Evolutionary conservation across 2,113 vertebrate species (phyloP).

Genomic region (Boulengeromyrus knoepffleri): DNA sequence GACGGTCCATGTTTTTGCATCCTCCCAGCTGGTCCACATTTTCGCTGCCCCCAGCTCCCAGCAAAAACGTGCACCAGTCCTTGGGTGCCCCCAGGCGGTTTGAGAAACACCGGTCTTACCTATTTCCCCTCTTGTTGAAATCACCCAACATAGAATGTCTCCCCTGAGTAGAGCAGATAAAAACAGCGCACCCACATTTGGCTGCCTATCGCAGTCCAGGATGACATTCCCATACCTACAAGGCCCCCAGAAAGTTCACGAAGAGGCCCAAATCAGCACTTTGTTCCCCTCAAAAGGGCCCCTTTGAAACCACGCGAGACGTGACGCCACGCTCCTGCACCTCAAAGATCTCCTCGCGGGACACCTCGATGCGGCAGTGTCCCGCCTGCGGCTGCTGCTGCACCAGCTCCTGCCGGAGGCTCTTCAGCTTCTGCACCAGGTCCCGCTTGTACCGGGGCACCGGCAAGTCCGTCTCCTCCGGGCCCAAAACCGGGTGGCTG

Average conservation of each 20-base stretch:
- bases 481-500: constrained; percentile 63
- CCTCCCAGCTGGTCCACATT: background rate
- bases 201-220: background rate
- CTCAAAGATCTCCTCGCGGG: constrained; percentile 95
- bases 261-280: background rate
- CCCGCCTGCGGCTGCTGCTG: constrained; percentile 92
- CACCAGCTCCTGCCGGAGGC: constrained; percentile 83
- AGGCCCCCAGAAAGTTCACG: background rate
- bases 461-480: constrained; percentile 85
- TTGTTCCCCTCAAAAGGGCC: background rate
- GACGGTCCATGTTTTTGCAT: background rate
- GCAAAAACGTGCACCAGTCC: background rate
- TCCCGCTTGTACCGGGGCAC: constrained; percentile 89
- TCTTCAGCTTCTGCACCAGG: constrained; percentile 90
- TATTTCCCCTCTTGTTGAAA: constrained; percentile 46
- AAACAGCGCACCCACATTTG: background rate
- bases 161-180: constrained; percentile 49
- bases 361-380: constrained; percentile 91
- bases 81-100: background rate
- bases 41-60: background rate
- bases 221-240: background rate
- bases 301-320: background rate
- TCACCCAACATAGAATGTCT: constrained; percentile 57
- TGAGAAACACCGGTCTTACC: background rate
- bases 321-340: background rate